Evolutionary conservation across 2,888 invertebrate genomes (phyloP).

Genomic region (Leptarthrus brevirostris): DNA sequence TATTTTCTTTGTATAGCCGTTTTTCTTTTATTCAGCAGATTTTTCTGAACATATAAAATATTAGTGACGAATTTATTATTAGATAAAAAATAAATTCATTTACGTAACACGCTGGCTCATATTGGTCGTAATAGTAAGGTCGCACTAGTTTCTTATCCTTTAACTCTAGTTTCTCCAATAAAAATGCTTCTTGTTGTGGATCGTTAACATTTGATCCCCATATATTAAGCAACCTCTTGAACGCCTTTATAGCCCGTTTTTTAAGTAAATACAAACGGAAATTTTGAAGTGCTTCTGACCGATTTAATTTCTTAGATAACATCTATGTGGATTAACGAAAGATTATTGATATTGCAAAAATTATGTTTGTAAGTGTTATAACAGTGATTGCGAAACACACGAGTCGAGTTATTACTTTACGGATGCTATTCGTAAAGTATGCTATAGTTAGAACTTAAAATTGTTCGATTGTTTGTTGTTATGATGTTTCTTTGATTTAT

Average conservation of each 20-base stretch:
- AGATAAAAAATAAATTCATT: neutral
- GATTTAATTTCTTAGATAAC: neutral
- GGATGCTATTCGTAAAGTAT: neutral
- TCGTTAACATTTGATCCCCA: neutral
- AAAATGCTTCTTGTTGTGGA: slow-evolving; percentile 34
- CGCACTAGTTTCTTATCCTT: slow-evolving; percentile 47
- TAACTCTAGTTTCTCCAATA: slow-evolving; percentile 46
- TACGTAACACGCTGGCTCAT: slow-evolving; percentile 32
- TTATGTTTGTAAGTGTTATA: no score
- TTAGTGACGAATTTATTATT: neutral
- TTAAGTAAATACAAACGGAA: slow-evolving; percentile 14
- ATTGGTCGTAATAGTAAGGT: slow-evolving; percentile 44
- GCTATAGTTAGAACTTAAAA: no score
- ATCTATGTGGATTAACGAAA: no score
- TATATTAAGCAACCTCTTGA: slow-evolving; percentile 1
- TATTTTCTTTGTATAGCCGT: slow-evolving; percentile 47
- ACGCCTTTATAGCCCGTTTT: slow-evolving; percentile 46
- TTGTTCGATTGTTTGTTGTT: no score
- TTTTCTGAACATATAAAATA: slow-evolving; percentile 46
- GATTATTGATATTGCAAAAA: no score
- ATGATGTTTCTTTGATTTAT: no score
- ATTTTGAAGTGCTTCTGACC: neutral
- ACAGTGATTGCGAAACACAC: neutral
- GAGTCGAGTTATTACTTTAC: neutral
- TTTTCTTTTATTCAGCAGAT: slow-evolving; percentile 37